Base-by-base conservation (phyloP, 2,797 vertebrate genomes). In the Tympanoctomys barrerae region DNA sequence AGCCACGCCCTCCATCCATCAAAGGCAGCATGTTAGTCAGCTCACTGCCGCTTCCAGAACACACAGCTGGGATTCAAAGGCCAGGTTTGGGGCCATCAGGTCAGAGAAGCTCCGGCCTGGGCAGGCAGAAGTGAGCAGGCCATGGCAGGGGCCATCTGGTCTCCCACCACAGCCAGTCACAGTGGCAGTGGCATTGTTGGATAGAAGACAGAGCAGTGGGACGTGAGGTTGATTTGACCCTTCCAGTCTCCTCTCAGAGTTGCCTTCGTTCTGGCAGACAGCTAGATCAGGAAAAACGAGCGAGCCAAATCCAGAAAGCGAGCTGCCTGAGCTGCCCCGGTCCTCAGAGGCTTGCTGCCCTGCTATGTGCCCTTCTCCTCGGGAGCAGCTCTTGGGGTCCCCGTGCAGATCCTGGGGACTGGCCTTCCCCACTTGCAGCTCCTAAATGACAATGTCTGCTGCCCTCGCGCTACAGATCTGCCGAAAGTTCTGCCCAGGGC, bases 71-170 rank as follows among this genome's bases (percentile, higher is more conserved):
- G 39, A 39, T 2, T 4, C 16, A 70, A 57, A 64, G 46, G 62
- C 62, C 8, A 46, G 26, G 31, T 39, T 57, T 39, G 1, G 10
- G 7, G 28, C 4, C 42, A 14, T 52, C 46, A 22, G 46, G 6
- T 14, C 24, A 70, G 57, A 85, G 66, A 49, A 31, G 18, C 73
- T 21, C 31, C 7, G 2, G 36, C 19, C 4, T 18, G 52, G 52
- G 24, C 46, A 14, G 68, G 2, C 31, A 11, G 54, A 11, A 5
- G 0, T 0, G 6, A 4, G 57, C 31, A 42, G 57, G 36, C 1
- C 26, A 7, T 8, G 18, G 66, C 33, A 22, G 52, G 66, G 8
- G 59, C 0, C 26, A 10, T 10, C 1, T 1, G 33, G 39, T 49
- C 33, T 14, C 11, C 46, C 64, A 18, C 22, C 4, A 28, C 24